Percentiles rank a stretch among this genome's conserved stretches.
Evolutionary conservation across 1,140 invertebrate species (phyloP).

Genomic region (Drosophila parvula): DNA sequence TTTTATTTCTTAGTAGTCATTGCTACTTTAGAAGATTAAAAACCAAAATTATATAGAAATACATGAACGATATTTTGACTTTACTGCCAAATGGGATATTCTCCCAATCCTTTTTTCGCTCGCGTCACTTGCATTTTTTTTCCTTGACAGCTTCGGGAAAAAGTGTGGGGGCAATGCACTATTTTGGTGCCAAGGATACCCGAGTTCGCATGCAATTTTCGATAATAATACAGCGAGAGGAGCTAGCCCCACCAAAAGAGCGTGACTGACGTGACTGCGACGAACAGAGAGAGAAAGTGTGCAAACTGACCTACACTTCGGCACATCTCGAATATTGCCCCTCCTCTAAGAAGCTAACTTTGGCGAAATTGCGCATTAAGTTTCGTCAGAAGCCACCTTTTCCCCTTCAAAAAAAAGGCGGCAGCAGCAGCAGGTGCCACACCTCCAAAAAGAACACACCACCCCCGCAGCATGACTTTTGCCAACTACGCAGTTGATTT

Average conservation of each 20-base stretch:
- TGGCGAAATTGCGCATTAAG: slow-evolving; percentile 68
- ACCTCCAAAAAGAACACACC: slow-evolving; percentile 14
- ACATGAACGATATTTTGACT: not conserved
- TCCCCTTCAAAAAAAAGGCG: slow-evolving; percentile 16
- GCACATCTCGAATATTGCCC: slow-evolving; percentile 16
- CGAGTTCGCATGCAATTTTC: slow-evolving; percentile 68
- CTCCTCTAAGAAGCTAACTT: not conserved
- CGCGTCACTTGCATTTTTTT: slow-evolving; percentile 23
- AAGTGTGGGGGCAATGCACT: slow-evolving; percentile 59
- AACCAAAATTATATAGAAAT: not conserved
- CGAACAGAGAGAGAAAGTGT: slow-evolving; percentile 61
- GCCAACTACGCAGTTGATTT: slow-evolving; percentile 80
- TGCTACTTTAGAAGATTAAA: not conserved
- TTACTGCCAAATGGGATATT: not conserved
- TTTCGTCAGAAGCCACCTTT: slow-evolving; percentile 34
- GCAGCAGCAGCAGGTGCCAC: slow-evolving; percentile 50
- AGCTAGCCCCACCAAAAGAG: slow-evolving; percentile 2
- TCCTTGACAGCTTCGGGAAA: slow-evolving; percentile 22
- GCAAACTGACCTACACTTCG: slow-evolving; percentile 74
- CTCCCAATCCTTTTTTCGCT: not conserved
- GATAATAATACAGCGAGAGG: slow-evolving; percentile 39
- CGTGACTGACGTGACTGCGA: not conserved
- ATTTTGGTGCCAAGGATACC: slow-evolving; percentile 76
- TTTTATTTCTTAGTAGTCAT: not conserved
- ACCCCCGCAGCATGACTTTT: slow-evolving; percentile 61